Evolutionary conservation across 1,140 invertebrate genomes (phyloP).

Genomic region (Pseudomyrmex pallidus): DNA sequence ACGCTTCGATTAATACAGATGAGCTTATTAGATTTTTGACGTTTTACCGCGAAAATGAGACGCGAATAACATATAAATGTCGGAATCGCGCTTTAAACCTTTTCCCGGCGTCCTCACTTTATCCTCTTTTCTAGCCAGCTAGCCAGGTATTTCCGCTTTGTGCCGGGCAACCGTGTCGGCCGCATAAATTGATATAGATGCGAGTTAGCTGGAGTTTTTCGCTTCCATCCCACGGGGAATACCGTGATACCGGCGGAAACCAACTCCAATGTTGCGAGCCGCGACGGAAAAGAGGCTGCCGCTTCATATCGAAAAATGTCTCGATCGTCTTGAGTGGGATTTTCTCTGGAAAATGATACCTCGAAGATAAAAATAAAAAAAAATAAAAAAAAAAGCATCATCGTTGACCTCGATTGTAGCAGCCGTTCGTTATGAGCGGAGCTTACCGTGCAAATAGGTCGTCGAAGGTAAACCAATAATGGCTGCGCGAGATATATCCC

Average conservation of each 20-base stretch:
- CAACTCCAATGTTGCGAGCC: constrained; percentile 48
- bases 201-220: constrained; percentile 84
- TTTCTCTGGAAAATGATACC: constrained; percentile 45
- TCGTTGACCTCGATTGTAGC: constrained; percentile 52
- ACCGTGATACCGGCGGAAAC: constrained; percentile 53
- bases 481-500: neutral
- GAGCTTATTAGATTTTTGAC: constrained; percentile 43
- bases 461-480: constrained; percentile 65
- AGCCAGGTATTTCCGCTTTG: constrained; percentile 75
- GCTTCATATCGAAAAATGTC: constrained; percentile 59
- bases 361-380: constrained; percentile 26
- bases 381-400: constrained; percentile 1
- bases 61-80: constrained; percentile 54
- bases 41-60: constrained; percentile 30
- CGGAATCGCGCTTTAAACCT: constrained; percentile 50
- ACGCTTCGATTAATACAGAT: constrained; percentile 33
- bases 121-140: constrained; percentile 60
- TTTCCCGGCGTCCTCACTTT: constrained; percentile 60
- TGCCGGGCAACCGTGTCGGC: constrained; percentile 71
- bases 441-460: constrained; percentile 46
- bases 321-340: constrained; percentile 46
- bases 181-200: constrained; percentile 85
- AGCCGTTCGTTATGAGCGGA: constrained; percentile 31
- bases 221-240: constrained; percentile 75
- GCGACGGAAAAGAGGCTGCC: constrained; percentile 14